Evolutionary conservation across 2,888 invertebrate genomes (phyloP).

Genomic region (Panopea generosa): DNA sequence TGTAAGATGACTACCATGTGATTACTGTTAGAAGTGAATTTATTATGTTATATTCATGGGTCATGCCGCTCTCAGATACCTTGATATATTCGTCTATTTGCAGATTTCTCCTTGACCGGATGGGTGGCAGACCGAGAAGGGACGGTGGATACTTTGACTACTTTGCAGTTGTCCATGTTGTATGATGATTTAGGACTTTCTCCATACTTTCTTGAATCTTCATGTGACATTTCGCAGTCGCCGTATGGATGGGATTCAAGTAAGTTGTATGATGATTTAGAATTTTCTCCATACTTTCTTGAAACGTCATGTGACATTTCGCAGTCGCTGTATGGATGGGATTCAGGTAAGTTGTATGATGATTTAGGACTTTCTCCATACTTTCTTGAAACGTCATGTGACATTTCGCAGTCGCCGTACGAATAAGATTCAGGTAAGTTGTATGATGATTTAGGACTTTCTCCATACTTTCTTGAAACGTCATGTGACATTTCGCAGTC

Average conservation of each 20-base stretch:
- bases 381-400: constrained; percentile 33
- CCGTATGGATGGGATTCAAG: not conserved
- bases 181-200: constrained; percentile 60
- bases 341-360: constrained; percentile 39
- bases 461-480: constrained; percentile 41
- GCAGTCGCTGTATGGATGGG: not conserved
- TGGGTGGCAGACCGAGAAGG: no score
- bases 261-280: constrained; percentile 54
- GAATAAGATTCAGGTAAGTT: constrained; percentile 8
- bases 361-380: constrained; percentile 55
- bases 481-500: constrained; percentile 10
- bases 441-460: constrained; percentile 58
- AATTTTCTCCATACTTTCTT: constrained; percentile 49
- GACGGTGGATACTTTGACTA: no score
- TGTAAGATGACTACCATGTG: no score
- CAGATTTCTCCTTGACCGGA: no score
- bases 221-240: constrained; percentile 9
- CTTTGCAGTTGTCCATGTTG: constrained; percentile 22
- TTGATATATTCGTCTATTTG: no score
- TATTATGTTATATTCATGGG: no score
- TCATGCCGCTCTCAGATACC: no score
- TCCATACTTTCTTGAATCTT: constrained; percentile 33
- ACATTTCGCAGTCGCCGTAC: not conserved
- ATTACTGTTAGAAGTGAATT: no score
- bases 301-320: constrained; percentile 20